Base-by-base conservation (phyloP, 1,140 invertebrate species). In the Pararge aegeria region DNA sequence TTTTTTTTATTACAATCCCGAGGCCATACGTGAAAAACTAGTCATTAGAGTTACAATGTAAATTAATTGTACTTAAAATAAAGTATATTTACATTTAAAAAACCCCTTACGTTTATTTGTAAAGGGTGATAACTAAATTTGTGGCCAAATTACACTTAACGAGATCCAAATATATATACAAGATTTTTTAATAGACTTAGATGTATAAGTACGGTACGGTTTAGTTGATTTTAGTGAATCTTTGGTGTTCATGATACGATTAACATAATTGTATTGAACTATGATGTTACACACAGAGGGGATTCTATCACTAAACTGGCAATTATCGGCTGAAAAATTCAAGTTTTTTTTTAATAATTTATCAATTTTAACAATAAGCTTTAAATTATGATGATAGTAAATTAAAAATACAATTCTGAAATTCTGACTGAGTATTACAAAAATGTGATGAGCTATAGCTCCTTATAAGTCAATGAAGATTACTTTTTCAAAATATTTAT, bases 131-230 rank as follows among this genome's bases (percentile, higher is more conserved):
- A 83, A 83, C 75, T 81, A 80, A 84, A 81, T 83, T 82, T 79
- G 85, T 88, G 85, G 85, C 85, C 85, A 88, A 88, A 88, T 87
- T 88, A 88, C 79, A 80, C 68, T 76, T 84, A 83, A 86, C 76
- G 70, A 85, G 81, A 83, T 84, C 77, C 73, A 83, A 83, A 87
- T 85, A 87, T 86, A 88, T 88, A 84, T 87, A 88, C 80, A 88
- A 79, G 68, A 73, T 83, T 85, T 24, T 80, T 78, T 78, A 75
- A 82, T 85, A 83, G 80, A 75, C 66, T 71, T 83, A 82, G 76
- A 75, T 42, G 61, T 79, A 75, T 77, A 78, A 67, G 68, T 74
- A 80, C 72, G 61, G 49, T 71, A 75, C 49, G 55, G 57, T 75
- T 80, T 70, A 64, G 70, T 78, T 78, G 68, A 56, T 37, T 55